These are phyloP conservation scores for Lerema accius DNA, from an alignment of 1,140 invertebrate genomes.

Conservation along the genomic window DNA sequence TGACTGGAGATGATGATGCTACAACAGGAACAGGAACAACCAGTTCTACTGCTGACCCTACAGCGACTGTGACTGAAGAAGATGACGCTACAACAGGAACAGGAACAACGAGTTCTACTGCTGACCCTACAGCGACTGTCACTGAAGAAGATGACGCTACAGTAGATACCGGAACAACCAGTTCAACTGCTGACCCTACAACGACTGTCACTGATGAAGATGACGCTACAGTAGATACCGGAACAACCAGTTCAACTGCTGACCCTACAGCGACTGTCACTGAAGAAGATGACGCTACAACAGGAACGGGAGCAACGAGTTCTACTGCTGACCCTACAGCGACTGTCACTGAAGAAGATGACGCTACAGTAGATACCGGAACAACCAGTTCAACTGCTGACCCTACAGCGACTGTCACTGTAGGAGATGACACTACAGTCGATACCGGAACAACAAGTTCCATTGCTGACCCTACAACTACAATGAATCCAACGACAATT, in stretches of 20 bases:
- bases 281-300: slow-evolving; percentile 7
- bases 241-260: too few species aligned
- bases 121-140: too few species aligned
- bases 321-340: neutral
- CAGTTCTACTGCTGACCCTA: neutral
- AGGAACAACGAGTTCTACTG: too few species aligned
- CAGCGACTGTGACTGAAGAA: too few species aligned
- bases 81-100: too few species aligned
- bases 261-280: neutral
- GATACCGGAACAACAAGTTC: neutral
- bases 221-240: too few species aligned
- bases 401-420: neutral
- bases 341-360: too few species aligned
- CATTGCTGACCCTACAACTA: neutral
- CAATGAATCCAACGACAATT: neutral
- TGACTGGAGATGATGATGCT: slow-evolving; percentile 3
- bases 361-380: too few species aligned
- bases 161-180: neutral
- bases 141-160: slow-evolving; percentile 6
- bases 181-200: neutral
- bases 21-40: neutral
- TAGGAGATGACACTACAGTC: slow-evolving; percentile 2
- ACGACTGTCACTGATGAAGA: slow-evolving; percentile 18
- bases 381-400: too few species aligned
- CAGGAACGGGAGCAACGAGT: neutral